Conservation (phyloP, 2,797 vertebrate species). For the Hyperoplus lanceolatus region DNA sequence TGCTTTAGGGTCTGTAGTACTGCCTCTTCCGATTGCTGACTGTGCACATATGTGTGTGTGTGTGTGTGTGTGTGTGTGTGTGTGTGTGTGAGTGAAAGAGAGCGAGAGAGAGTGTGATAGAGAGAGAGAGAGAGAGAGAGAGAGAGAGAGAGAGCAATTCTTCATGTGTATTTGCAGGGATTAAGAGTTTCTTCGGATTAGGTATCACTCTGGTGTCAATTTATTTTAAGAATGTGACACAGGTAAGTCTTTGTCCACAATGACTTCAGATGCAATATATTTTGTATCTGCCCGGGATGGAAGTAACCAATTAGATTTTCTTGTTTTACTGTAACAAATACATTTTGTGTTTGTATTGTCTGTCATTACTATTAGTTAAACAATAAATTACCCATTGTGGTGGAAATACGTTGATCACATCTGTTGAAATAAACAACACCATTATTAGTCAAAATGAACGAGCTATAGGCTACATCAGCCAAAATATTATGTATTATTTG, state of each 20-base stretch:
- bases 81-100: not conserved
- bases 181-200: conserved; percentile 4
- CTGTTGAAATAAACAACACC: too few relatives aligned
- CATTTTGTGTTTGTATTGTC: too few relatives aligned
- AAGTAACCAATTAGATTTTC: too few relatives aligned
- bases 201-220: not conserved
- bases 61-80: conserved; percentile 19
- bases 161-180: not conserved
- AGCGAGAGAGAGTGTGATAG: not conserved
- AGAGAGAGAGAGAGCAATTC: not conserved
- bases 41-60: conserved; percentile 14
- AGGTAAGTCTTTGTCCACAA: not conserved
- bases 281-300: too few relatives aligned
- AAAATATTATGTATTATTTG: too few relatives aligned
- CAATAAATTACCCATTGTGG: too few relatives aligned
- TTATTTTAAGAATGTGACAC: not conserved
- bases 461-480: too few relatives aligned
- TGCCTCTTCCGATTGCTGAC: conserved; percentile 45
- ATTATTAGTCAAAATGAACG: too few relatives aligned
- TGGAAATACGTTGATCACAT: too few relatives aligned
- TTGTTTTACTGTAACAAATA: too few relatives aligned
- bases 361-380: too few relatives aligned
- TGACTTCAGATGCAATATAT: not conserved
- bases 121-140: not conserved
- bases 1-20: conserved; percentile 66